Percentiles rank a stretch among this genome's conserved stretches.
These are phyloP conservation scores for Thunnus albacares DNA, from an alignment of 2,797 vertebrate species.

Conservation along the genomic window DNA sequence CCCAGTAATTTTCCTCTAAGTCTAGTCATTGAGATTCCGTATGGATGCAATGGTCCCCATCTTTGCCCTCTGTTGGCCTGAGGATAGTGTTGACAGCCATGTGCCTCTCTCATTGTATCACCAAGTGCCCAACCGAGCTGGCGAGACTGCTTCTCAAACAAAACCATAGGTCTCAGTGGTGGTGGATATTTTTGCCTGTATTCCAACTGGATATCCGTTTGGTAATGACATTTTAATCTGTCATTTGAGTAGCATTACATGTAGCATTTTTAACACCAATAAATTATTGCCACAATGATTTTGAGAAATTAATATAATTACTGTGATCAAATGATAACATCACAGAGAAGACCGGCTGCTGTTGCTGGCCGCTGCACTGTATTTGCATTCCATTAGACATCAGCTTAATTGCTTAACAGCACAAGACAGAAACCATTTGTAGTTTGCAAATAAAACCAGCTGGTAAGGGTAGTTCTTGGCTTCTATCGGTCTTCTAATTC, in stretches of 20 bases:
- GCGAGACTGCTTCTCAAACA: constrained; percentile 2
- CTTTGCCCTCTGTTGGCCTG: not conserved
- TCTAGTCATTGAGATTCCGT: constrained; percentile 7
- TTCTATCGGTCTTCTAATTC: not conserved
- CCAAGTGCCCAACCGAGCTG: not conserved
- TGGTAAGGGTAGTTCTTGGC: constrained; percentile 6
- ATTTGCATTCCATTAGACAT: constrained; percentile 29
- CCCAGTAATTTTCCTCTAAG: constrained; percentile 11
- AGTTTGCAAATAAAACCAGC: constrained; percentile 20
- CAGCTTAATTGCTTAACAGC: constrained; percentile 20
- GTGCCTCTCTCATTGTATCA: not conserved
- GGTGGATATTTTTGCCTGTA: not conserved
- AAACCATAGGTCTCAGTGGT: constrained; percentile 4
- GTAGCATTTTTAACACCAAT: constrained; percentile 35
- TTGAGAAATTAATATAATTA: constrained; percentile 44
- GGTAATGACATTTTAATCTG: constrained; percentile 40
- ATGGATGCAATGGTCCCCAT: not conserved
- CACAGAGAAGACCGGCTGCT: constrained; percentile 4
- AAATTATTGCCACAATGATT: constrained; percentile 49
- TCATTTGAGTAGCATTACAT: constrained; percentile 37
- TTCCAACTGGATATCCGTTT: constrained; percentile 22
- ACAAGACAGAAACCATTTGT: constrained; percentile 19
- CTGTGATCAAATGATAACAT: constrained; percentile 51
- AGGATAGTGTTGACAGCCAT: not conserved
- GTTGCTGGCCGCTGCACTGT: not conserved